Conservation (phyloP, 1,140 invertebrate genomes). For the Laodelphax striatellus region DNA sequence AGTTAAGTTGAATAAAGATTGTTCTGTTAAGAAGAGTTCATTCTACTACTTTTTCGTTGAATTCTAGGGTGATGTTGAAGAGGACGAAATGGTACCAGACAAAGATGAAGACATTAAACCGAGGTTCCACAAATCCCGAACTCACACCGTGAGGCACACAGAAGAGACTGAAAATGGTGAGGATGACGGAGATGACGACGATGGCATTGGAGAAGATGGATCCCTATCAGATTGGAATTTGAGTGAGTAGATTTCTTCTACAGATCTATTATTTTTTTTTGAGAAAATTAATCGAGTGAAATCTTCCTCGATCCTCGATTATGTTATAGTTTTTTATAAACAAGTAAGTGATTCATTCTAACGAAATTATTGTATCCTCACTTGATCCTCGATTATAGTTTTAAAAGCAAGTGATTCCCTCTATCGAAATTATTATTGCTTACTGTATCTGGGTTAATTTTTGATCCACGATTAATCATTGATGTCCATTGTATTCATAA, state of each 20-base stretch:
- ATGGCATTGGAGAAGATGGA: constrained; percentile 78
- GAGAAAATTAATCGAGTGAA: no score
- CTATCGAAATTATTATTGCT: no score
- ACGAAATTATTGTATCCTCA: not conserved
- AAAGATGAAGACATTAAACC: constrained; percentile 95
- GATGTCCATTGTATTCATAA: no score
- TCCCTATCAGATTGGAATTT: constrained; percentile 95
- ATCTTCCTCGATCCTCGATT: no score
- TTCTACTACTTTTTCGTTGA: no score
- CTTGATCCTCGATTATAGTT: not conserved
- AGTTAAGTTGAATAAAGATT: no score
- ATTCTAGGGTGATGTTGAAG: constrained; percentile 56
- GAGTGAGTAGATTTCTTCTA: constrained; percentile 32
- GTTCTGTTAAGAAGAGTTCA: no score
- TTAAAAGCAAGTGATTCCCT: no score
- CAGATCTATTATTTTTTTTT: not conserved
- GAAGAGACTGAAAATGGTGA: constrained; percentile 41
- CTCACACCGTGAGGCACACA: constrained; percentile 47
- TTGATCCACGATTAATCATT: no score
- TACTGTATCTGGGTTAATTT: no score
- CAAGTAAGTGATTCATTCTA: no score
- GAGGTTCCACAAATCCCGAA: constrained; percentile 87
- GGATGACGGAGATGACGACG: constrained; percentile 64
- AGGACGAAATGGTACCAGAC: constrained; percentile 95
- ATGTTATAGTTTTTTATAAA: no score